Base-by-base conservation (phyloP, 2,797 vertebrate species). In the Urophycis tenuis region DNA sequence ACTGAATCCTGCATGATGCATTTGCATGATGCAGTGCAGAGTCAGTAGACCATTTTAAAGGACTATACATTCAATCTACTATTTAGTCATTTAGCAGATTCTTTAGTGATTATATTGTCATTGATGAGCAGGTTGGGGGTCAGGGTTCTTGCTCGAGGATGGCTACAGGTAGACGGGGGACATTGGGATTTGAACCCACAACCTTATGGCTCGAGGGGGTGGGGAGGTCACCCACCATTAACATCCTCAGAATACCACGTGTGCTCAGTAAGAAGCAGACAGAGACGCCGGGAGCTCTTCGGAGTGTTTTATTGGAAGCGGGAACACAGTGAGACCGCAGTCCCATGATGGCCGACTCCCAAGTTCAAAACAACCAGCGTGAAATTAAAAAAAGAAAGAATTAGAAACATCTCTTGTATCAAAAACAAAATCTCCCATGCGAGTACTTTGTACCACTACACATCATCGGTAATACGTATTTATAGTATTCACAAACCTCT, bases 401-500 rank as follows among this genome's bases (percentile, higher is more conserved):
- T 92, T 94, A 92, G 88, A 94, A 94, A 94, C 93, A 93, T 93
- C 87, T 92, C 5, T 64, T 85, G 93, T 94, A 93, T 94, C 53
- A 71, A 93, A 93, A 93, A 94, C 94, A 86, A 92, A 92, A 87
- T 84, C 83, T 89, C 85, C 91, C 93, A 94, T 94, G 94, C 94
- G 89, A 91, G 90, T 90, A 94, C 92, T 92, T 89, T 88, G 91
- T 92, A 93, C 90, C 94, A 93, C 94, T 91, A 93, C 91, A 94
- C 93, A 86, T 92, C 89, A 91, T 93, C 91, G 84, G 90, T 92
- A 92, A 93, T 91, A 92, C 90, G 92, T 93, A 93, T 94, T 92
- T 94, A 94, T 94, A 94, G 53, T 94, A 93, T 94, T 93, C 92
- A 93, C 92, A 94, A 91, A 91, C 91, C 90, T 92, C 92, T 88